Evolutionary conservation across 2,888 invertebrate genomes (phyloP).

Genomic region (Lysandra bellargus): DNA sequence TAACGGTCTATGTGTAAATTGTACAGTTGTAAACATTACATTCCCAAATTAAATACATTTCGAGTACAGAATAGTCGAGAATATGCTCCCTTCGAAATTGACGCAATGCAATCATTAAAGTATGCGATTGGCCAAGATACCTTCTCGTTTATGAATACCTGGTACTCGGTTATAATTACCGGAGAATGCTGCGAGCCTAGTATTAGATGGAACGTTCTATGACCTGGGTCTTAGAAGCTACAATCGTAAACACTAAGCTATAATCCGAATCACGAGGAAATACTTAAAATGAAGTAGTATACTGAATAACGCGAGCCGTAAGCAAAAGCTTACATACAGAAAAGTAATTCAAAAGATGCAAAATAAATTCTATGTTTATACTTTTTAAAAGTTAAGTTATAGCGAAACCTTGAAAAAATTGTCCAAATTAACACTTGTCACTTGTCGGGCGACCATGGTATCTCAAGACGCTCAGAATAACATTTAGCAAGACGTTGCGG

Average conservation of each 20-base stretch:
- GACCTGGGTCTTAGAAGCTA: neutral
- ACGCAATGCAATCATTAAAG: neutral
- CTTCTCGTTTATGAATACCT: conserved; percentile 16
- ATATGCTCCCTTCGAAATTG: conserved; percentile 8
- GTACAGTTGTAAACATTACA: neutral
- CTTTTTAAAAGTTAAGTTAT: too few species aligned
- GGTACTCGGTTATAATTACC: conserved; percentile 12
- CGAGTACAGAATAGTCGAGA: neutral
- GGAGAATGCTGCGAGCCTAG: neutral
- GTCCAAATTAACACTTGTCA: neutral
- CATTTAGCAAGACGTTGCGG: neutral
- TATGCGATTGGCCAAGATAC: conserved; percentile 14
- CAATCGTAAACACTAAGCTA: neutral
- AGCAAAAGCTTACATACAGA: too few species aligned
- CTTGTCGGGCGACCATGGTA: neutral
- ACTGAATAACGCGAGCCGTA: too few species aligned
- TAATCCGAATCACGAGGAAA: neutral
- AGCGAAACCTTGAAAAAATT: too few species aligned
- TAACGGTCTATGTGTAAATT: too few species aligned
- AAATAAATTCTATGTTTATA: too few species aligned
- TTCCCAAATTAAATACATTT: neutral
- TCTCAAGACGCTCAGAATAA: neutral
- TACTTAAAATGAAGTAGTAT: neutral
- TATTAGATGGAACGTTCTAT: neutral
- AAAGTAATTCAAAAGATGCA: too few species aligned